Conservation (phyloP, 2,888 invertebrate species). For the Buathra laborator region DNA sequence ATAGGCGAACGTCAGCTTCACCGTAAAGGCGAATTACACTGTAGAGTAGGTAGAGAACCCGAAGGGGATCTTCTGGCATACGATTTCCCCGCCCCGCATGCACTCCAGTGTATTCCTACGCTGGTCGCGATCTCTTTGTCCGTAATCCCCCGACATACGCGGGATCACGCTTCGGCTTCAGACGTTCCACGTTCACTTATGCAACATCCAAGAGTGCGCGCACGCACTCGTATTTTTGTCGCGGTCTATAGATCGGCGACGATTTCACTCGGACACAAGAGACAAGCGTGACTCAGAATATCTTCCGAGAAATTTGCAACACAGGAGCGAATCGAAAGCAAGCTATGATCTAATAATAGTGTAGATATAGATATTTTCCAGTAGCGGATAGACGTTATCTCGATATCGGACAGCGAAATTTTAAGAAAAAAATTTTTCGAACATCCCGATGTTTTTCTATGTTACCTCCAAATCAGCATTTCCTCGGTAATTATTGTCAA, state of each 20-base stretch:
- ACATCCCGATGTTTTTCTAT: too few species aligned
- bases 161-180: constrained; percentile 34
- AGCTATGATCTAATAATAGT: neutral
- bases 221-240: constrained; percentile 54
- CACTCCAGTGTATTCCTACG: neutral
- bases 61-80: neutral
- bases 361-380: neutral
- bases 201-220: constrained; percentile 29
- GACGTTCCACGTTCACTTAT: constrained; percentile 36
- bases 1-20: constrained; percentile 12
- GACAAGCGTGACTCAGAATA: constrained; percentile 51
- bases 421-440: neutral
- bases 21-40: neutral
- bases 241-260: constrained; percentile 25
- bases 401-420: constrained; percentile 2
- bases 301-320: constrained; percentile 42
- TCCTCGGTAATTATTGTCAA: too few species aligned
- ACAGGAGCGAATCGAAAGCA: constrained; percentile 4
- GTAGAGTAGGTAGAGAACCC: neutral
- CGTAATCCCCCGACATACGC: constrained; percentile 47
- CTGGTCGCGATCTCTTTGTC: constrained; percentile 17
- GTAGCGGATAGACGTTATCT: neutral
- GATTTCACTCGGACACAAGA: constrained; percentile 1
- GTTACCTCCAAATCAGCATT: too few species aligned
- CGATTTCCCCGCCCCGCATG: constrained; percentile 10